Conservation (phyloP, 2,888 invertebrate species). For the Hirtodrosophila histrioides region DNA sequence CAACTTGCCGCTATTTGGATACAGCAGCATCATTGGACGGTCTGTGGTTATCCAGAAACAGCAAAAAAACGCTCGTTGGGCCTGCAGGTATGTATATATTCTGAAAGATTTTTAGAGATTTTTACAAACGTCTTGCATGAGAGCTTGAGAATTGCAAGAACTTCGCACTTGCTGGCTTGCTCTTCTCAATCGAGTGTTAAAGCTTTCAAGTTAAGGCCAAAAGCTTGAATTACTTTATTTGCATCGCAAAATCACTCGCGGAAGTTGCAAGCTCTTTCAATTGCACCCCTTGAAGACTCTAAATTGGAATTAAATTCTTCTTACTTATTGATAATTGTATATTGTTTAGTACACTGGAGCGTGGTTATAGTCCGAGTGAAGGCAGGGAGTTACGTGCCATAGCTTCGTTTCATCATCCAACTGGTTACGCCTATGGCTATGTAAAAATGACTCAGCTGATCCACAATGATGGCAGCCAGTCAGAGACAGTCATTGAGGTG, state of each 20-base stretch:
- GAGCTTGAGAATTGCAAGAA: not conserved
- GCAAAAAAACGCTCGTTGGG: conserved; percentile 89
- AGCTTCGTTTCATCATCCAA: conserved; percentile 95
- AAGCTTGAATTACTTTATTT: too few relatives aligned
- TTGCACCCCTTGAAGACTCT: too few relatives aligned
- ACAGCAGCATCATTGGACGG: conserved; percentile 92
- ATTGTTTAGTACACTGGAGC: conserved; percentile 88
- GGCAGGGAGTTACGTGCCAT: conserved; percentile 93
- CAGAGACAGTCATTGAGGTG: conserved; percentile 95
- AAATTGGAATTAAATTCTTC: not conserved
- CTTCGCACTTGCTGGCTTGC: too few relatives aligned
- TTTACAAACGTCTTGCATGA: too few relatives aligned
- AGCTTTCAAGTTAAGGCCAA: too few relatives aligned
- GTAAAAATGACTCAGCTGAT: conserved; percentile 94
- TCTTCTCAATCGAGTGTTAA: too few relatives aligned
- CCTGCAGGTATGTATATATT: conserved; percentile 85
- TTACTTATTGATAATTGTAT: not conserved
- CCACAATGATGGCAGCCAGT: conserved; percentile 93
- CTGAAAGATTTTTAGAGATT: too few relatives aligned
- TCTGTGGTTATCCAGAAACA: conserved; percentile 93
- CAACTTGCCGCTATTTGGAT: conserved; percentile 92
- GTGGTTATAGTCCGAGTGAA: conserved; percentile 94
- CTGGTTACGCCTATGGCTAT: conserved; percentile 93
- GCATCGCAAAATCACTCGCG: too few relatives aligned
- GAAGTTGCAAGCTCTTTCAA: too few relatives aligned